These are phyloP conservation scores for Brachymystax lenok DNA, from an alignment of 2,797 vertebrate species.

Conservation along the genomic window DNA sequence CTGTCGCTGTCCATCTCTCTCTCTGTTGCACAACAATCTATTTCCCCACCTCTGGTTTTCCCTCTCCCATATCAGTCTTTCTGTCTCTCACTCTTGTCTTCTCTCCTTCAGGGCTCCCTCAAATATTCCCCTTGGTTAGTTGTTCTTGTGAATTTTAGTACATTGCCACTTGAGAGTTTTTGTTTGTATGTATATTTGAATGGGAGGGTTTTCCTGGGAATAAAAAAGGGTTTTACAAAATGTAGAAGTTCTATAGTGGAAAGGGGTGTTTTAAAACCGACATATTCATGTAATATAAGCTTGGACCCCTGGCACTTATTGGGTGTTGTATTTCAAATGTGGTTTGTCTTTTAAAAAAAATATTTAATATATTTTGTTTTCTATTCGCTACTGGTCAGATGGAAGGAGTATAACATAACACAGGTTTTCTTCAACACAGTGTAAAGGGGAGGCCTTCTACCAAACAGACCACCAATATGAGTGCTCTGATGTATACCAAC, in stretches of 20 bases:
- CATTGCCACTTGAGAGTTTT: background rate
- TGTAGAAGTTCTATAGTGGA: conserved; percentile 18
- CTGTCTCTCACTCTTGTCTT: background rate
- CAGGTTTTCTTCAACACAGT: too few species aligned
- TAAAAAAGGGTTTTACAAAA: conserved; percentile 29
- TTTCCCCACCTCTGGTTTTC: background rate
- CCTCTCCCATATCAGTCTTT: conserved; percentile 6
- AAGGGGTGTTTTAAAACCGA: conserved; percentile 22
- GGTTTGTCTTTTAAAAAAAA: background rate
- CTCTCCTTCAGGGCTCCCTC: background rate
- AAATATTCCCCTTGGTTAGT: background rate
- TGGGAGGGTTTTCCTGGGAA: background rate
- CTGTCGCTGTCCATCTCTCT: background rate
- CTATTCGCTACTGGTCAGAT: background rate
- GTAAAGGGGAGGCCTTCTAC: background rate
- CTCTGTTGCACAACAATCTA: conserved; percentile 14
- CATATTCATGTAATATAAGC: conserved; percentile 12
- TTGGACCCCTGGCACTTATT: background rate
- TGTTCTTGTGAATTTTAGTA: background rate
- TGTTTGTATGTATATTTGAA: conserved; percentile 26
- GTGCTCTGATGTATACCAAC: background rate
- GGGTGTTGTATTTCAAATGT: too few species aligned
- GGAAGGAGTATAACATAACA: too few species aligned
- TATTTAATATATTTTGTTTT: background rate
- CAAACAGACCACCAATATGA: background rate